These are phyloP conservation scores for Alcedo quadribrachys DNA, from an alignment of 2,797 vertebrate genomes.

Conservation along the genomic window DNA sequence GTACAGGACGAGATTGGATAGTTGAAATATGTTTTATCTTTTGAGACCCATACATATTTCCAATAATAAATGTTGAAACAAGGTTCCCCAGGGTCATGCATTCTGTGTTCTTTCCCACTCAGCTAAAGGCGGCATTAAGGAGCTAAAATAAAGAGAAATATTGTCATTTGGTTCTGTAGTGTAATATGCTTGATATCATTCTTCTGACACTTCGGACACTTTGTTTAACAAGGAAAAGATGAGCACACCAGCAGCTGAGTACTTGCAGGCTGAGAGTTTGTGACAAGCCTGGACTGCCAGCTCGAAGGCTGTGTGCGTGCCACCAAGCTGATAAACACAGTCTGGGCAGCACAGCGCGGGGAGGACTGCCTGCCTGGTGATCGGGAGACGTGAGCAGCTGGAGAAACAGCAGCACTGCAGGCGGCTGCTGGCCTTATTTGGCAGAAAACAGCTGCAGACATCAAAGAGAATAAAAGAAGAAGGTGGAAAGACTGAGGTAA, in stretches of 20 bases:
- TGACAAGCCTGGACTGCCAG: background rate
- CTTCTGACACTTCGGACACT: background rate
- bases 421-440: background rate
- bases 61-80: background rate
- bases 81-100: background rate
- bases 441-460: conserved; percentile 3
- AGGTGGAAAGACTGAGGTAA: background rate
- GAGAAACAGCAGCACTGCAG: background rate
- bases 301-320: background rate
- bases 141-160: background rate
- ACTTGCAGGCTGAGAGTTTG: background rate
- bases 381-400: background rate
- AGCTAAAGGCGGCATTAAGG: background rate
- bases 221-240: background rate
- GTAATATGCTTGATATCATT: background rate
- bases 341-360: rapidly evolving
- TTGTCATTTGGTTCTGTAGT: background rate
- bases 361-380: background rate
- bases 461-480: background rate
- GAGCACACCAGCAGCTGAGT: background rate
- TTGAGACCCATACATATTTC: background rate
- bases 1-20: background rate
- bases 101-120: background rate
- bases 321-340: background rate
- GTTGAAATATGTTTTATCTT: conserved; percentile 14